phyloP scores from a whole-genome alignment of 2,797 vertebrate species.

The Numenius phaeopus region DNA sequence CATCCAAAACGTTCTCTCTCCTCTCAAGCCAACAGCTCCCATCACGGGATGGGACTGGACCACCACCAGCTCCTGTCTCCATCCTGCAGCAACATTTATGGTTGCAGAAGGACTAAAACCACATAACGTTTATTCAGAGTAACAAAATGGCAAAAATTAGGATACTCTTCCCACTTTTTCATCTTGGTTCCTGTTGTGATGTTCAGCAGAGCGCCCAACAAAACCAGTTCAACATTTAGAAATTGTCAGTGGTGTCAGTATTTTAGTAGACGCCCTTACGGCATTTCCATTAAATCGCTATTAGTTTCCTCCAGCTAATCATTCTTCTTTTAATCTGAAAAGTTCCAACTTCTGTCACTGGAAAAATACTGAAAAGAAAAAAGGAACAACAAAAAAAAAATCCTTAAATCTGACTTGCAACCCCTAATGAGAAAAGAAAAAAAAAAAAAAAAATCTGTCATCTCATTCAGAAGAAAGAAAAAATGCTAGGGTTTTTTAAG shows the following conservation, averaged over 20 bases:
- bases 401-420: conserved; percentile 52
- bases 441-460: conserved; percentile 65
- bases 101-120: neutral
- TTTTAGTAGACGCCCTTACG: conserved; percentile 3
- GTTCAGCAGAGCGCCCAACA: neutral
- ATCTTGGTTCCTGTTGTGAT: neutral
- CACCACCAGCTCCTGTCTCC: neutral
- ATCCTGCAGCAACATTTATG: neutral
- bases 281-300: neutral
- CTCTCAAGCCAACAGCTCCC: neutral
- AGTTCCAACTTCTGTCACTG: conserved; percentile 57
- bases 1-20: neutral
- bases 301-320: conserved; percentile 50
- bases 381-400: conserved; percentile 11
- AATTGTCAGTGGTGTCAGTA: neutral
- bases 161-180: neutral
- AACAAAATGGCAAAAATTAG: neutral
- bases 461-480: conserved; percentile 75
- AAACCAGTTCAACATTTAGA: neutral
- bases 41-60: neutral
- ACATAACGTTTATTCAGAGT: neutral
- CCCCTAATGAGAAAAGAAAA: conserved; percentile 64
- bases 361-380: conserved; percentile 55
- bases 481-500: conserved; percentile 66
- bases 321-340: conserved; percentile 60